Evolutionary conservation across 1,140 invertebrate species (phyloP), one percentile per base, ranked within the genome.

Genomic region (Drosophila sturtevanti): DNA sequence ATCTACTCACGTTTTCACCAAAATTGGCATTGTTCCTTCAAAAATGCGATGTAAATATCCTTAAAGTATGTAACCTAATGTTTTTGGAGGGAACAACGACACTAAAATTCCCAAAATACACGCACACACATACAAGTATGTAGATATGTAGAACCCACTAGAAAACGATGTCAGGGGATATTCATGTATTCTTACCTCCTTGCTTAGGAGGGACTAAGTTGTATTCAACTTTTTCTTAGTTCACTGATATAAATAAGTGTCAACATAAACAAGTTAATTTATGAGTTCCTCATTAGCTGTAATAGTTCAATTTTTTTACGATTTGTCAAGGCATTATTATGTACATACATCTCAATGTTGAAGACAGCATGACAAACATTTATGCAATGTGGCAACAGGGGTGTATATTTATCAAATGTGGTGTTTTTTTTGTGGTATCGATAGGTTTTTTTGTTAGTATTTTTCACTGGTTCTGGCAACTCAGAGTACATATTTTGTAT

Each of bases 1-100:
- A 4, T 12, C 7, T 72, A 85, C 89, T 91, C 75, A 91, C 89
- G 81, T 90, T 80, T 89, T 90, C 0, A 91, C 69, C 31, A 91
- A 11, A 48, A 91, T 86, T 3, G 89, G 89, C 89, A 91, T 91
- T 4, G 31, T 72, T 51, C 21, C 16, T 1, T 2, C 10, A 48
- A 9, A 48, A 10, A 6, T 16, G 1, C 6, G 4, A 18, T 21
- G 16, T 21, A 21, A 21, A 21, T 48, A 21, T 48, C 41, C 41
- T 48, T 4, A 18, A 21, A 21, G 21, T 21, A n/a, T 21, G 41
- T 48, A 48, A 21, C 11, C 10, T 6, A 48, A 48, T 48, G 41
- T 21, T 48, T 48, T 48, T 48, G 41, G 41, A 48, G 41, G 41
- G 41, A 48, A 48, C 18, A 21, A 48, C 16, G 4, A 44, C 41